Evolutionary conservation across 2,113 vertebrate genomes (phyloP), one percentile per base, ranked within the genome.

Genomic region (Chrysochloris asiatica): DNA sequence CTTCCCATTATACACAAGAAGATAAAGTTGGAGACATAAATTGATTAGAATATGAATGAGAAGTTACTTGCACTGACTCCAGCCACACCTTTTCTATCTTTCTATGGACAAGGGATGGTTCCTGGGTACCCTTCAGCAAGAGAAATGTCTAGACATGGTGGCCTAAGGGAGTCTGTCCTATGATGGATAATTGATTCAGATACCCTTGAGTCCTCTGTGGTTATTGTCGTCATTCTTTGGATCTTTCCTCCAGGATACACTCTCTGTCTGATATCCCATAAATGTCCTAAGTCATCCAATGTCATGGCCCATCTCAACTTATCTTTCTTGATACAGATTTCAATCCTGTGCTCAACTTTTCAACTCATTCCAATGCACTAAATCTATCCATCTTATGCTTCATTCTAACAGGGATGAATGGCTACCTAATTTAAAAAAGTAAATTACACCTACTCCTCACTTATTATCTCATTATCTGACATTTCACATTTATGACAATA

Each of bases 31-130:
- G 71, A 81, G 63, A 38, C 41, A 69, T 19, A 26, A 83, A 30
- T 52, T 84, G 77, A 81, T 26, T 90, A n/a, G 86, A 90, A 88
- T 86, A 86, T n/a, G 89, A 89, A 92, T 73, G 54, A 87, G 61
- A 90, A 47, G 21, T 36, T 12, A 67, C 52, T 72, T n/a, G 19
- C 19, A 26, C 30, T 61, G 59, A 2, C 13, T 83, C 73, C 50
- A 48, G 26, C 3, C 41, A 76, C 17, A 45, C 8, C 13, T 80
- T 72, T 69, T 45, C 56, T n/a, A n/a, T n/a, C n/a, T 50, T 4
- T 81, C 72, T 89, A 10, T 22, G 79, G 86, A 75, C 63, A 80
- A 94, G 4, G 8, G 19, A 30, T 65, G 2, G 16, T 65, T 92
- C 22, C 19, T 84, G 33, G 8, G 26, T 52, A 50, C 7, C 8